phyloP scores from a whole-genome alignment of 2,113 vertebrate species.

The Osmerus mordax region DNA sequence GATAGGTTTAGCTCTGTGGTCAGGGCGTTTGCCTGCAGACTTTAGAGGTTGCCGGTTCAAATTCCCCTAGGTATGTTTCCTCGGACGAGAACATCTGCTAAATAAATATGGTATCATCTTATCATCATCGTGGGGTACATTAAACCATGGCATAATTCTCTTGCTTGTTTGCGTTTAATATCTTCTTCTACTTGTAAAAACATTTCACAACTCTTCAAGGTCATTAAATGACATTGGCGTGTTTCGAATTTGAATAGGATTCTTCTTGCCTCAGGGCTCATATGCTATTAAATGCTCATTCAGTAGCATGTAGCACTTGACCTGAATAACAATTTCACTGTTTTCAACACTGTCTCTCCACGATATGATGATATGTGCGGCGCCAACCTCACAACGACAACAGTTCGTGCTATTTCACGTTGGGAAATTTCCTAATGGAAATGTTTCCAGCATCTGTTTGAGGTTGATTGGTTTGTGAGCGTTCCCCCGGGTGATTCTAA shows the following conservation, averaged over 20 bases:
- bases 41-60: neutral
- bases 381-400: too few relatives aligned
- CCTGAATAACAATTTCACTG: conserved; percentile 65
- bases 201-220: conserved; percentile 68
- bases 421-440: neutral
- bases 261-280: conserved; percentile 53
- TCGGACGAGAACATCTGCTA: neutral
- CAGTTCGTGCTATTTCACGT: too few relatives aligned
- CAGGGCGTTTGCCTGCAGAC: neutral
- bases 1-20: too few relatives aligned
- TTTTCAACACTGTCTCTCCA: conserved; percentile 27
- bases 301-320: conserved; percentile 53
- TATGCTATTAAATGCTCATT: conserved; percentile 64
- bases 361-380: neutral
- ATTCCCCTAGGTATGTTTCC: too few relatives aligned
- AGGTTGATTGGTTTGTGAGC: neutral
- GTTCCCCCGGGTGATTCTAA: neutral
- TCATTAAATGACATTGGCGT: conserved; percentile 55
- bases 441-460: neutral
- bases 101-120: conserved; percentile 40
- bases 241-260: conserved; percentile 60
- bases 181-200: conserved; percentile 67
- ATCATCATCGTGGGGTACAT: conserved; percentile 46
- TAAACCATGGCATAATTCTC: conserved; percentile 50
- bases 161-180: conserved; percentile 59